Evolutionary conservation across 1,140 invertebrate genomes (phyloP).

Genomic region (Drosophila takahashii): DNA sequence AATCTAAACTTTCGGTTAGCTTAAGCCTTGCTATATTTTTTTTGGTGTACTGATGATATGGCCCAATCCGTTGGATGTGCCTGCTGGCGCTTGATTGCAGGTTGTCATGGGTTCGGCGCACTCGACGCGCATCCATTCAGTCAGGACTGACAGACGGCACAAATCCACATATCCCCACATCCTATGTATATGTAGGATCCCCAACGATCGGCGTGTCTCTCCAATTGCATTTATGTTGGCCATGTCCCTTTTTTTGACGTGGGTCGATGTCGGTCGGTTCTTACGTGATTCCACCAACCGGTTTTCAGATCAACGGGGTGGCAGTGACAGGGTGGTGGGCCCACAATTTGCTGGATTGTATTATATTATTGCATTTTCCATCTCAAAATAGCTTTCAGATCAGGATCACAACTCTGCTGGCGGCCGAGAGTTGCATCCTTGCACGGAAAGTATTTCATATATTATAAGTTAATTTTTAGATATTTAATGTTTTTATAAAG

Average conservation of each 20-base stretch:
- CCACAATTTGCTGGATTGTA: constrained; percentile 10
- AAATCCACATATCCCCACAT: constrained; percentile 23
- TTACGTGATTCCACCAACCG: constrained; percentile 48
- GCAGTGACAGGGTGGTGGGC: constrained; percentile 2
- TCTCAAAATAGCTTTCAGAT: constrained; percentile 9
- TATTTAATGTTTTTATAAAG: too few relatives aligned
- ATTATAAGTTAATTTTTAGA: too few relatives aligned
- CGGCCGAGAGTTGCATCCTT: not conserved
- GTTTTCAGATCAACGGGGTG: constrained; percentile 23
- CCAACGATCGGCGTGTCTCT: constrained; percentile 37
- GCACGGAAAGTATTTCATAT: not conserved
- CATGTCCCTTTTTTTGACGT: constrained; percentile 65
- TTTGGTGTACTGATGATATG: constrained; percentile 17
- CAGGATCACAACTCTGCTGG: not conserved
- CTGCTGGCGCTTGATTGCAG: constrained; percentile 75
- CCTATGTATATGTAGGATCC: constrained; percentile 16
- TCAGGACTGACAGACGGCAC: constrained; percentile 56
- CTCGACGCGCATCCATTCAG: constrained; percentile 60
- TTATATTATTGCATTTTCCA: constrained; percentile 37
- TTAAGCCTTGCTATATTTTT: too few relatives aligned
- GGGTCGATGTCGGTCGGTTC: constrained; percentile 54
- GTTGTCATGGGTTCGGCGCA: constrained; percentile 60
- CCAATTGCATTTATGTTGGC: constrained; percentile 60
- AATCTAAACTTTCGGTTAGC: too few relatives aligned
- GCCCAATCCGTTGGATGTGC: constrained; percentile 29